These are phyloP conservation scores for Hemibagrus wyckioides DNA, from an alignment of 2,113 vertebrate species.

Conservation along the genomic window DNA sequence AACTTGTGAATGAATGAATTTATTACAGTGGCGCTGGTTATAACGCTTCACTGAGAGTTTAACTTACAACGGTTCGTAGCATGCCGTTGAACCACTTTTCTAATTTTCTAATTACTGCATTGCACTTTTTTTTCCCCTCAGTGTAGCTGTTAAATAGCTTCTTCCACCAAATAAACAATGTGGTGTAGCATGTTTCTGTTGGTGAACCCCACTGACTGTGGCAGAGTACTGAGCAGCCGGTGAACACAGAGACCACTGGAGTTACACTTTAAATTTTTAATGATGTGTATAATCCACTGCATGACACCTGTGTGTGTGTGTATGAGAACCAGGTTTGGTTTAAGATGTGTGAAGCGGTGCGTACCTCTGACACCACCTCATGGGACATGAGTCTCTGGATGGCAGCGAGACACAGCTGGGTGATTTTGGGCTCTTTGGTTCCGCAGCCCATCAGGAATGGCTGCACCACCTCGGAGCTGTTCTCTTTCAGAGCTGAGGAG, in stretches of 20 bases:
- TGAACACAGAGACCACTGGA: background rate
- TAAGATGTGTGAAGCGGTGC: background rate
- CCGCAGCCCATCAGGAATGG: constrained; percentile 99
- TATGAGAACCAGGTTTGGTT: background rate
- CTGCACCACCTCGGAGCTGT: constrained; percentile 97
- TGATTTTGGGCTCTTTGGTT: constrained; percentile 99
- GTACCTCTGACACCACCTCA: constrained; percentile 98
- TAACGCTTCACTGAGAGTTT: too few relatives aligned
- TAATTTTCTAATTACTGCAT: too few relatives aligned
- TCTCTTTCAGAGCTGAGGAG: constrained; percentile 89
- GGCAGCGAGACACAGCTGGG: constrained; percentile 93
- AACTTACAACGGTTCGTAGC: too few relatives aligned
- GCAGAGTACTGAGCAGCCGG: background rate
- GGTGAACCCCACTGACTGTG: background rate
- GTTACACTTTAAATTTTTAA: background rate
- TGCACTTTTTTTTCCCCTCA: too few relatives aligned
- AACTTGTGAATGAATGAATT: too few relatives aligned
- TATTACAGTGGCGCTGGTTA: too few relatives aligned
- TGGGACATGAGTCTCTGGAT: constrained; percentile 99
- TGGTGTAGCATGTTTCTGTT: background rate
- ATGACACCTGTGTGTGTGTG: background rate
- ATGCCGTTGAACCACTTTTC: too few relatives aligned
- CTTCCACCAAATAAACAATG: background rate
- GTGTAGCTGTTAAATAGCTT: background rate
- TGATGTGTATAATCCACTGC: background rate